Conservation (phyloP, 2,797 vertebrate genomes). For the Channa striata region DNA sequence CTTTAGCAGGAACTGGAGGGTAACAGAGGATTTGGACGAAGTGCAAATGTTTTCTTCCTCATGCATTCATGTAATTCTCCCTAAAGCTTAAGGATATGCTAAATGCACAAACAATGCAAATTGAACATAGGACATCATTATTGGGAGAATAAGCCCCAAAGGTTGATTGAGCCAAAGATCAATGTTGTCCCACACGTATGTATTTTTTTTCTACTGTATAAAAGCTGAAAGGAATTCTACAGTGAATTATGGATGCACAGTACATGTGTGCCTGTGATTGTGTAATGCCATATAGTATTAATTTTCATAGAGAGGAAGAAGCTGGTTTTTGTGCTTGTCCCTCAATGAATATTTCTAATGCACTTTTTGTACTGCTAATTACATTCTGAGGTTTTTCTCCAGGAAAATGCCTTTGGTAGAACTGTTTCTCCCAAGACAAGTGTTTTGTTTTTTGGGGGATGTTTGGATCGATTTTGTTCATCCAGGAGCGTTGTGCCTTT, state of each 20-base stretch:
- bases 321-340: constrained; percentile 35
- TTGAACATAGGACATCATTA: constrained; percentile 39
- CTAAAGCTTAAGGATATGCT: constrained; percentile 28
- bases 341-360: constrained; percentile 62
- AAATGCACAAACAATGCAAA: constrained; percentile 83
- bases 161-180: constrained; percentile 69
- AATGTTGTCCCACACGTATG: constrained; percentile 25
- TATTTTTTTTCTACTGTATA: constrained; percentile 35
- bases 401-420: constrained; percentile 31
- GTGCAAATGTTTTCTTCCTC: constrained; percentile 44
- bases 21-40: constrained; percentile 29
- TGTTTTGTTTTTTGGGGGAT: too few relatives aligned
- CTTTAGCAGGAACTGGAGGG: constrained; percentile 61
- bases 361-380: constrained; percentile 72
- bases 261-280: constrained; percentile 49
- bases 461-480: too few relatives aligned
- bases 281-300: constrained; percentile 78
- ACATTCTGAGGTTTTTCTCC: constrained; percentile 41
- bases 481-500: neutral
- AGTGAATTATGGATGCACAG: constrained; percentile 42
- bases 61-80: constrained; percentile 30
- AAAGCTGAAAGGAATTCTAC: constrained; percentile 29
- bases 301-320: constrained; percentile 57
- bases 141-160: constrained; percentile 51
- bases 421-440: constrained; percentile 1